Evolutionary conservation across 2,113 vertebrate species (phyloP).

Genomic region (Zosterops lateralis): DNA sequence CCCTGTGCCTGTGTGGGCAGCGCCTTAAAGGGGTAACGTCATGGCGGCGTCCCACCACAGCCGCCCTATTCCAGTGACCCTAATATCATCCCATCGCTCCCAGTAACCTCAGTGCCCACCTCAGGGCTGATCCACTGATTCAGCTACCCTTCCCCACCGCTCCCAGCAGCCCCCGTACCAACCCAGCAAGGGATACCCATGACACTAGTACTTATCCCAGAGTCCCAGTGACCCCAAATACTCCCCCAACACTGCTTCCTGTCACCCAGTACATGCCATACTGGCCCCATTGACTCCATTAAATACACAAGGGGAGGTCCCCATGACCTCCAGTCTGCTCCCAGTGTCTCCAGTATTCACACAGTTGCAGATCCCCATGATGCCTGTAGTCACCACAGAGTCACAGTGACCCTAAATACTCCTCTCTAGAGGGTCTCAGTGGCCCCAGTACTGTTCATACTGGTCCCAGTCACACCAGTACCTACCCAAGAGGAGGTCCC

Average conservation of each 20-base stretch:
- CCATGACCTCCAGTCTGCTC: background rate
- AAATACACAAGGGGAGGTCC: too few species aligned
- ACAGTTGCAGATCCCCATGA: background rate
- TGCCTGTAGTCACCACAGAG: too few species aligned
- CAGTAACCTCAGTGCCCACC: background rate
- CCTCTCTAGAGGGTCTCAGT: background rate
- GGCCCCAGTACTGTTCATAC: background rate
- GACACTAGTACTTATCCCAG: background rate
- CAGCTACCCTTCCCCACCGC: background rate
- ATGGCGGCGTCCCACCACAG: background rate
- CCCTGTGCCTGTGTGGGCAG: background rate
- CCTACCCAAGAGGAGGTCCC: background rate
- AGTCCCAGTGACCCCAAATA: background rate
- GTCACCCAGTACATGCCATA: background rate
- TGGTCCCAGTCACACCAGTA: background rate
- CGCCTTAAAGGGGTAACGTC: background rate
- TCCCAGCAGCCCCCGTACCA: background rate
- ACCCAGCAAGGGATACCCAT: background rate
- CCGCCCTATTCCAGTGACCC: background rate
- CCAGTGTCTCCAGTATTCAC: background rate
- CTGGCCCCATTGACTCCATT: background rate
- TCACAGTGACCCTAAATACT: background rate
- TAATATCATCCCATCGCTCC: background rate
- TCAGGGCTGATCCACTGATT: background rate
- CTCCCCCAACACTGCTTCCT: too few species aligned